A percentile compares a stretch with the other conserved stretches of the same genome.
These are phyloP conservation scores for Notarius lentiginosus DNA, from an alignment of 2,113 vertebrate genomes.

Conservation along the genomic window DNA sequence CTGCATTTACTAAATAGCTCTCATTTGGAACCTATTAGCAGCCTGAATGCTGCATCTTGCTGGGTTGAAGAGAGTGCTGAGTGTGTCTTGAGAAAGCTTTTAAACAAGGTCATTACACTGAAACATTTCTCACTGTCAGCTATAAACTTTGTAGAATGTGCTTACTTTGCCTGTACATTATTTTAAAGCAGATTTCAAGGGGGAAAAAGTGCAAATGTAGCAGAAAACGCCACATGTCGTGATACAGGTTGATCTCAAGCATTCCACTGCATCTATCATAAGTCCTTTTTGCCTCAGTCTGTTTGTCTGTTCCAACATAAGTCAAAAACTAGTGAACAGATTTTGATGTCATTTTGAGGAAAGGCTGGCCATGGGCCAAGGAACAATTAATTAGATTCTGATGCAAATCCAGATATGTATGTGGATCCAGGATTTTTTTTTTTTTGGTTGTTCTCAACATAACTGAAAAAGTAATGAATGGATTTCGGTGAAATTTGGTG, in stretches of 20 bases:
- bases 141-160: neutral
- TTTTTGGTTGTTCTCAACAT: too few relatives aligned
- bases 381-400: too few relatives aligned
- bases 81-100: slow-evolving; percentile 26
- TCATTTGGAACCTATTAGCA: slow-evolving; percentile 50
- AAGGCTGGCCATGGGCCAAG: too few relatives aligned
- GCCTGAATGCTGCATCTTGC: slow-evolving; percentile 21
- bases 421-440: too few relatives aligned
- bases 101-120: slow-evolving; percentile 28
- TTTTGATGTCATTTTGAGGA: too few relatives aligned
- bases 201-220: neutral
- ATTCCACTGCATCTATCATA: neutral
- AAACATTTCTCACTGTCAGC: slow-evolving; percentile 23
- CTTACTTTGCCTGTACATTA: neutral
- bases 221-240: neutral
- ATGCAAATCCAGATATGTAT: too few relatives aligned
- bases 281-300: neutral
- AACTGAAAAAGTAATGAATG: too few relatives aligned
- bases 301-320: too few relatives aligned
- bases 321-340: too few relatives aligned
- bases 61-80: slow-evolving; percentile 28
- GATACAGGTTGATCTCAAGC: neutral
- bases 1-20: slow-evolving; percentile 31
- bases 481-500: too few relatives aligned
- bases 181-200: neutral